phyloP scores from a whole-genome alignment of 2,797 vertebrate genomes.

The Sarcoramphus papa region DNA sequence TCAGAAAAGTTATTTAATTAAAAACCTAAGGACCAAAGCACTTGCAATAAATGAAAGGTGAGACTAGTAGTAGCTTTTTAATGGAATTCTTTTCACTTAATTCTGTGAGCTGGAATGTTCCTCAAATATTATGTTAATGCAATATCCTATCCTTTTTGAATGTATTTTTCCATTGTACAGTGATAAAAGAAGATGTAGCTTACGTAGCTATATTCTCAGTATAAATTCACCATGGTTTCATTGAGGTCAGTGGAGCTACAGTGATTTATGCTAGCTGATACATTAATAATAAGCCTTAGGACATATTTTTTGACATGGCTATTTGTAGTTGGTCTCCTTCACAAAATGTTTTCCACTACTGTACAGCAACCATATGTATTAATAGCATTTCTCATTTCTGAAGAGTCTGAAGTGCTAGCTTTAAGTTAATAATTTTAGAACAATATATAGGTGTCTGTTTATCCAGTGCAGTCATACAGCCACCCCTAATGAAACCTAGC shows the following conservation, averaged over 20 bases:
- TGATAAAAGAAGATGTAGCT: not conserved
- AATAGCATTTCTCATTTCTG: not conserved
- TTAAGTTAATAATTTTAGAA: not conserved
- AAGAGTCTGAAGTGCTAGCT: not conserved
- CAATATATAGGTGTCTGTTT: not conserved
- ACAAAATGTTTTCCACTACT: not conserved
- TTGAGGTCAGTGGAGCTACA: conserved; percentile 43
- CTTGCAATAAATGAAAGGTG: not conserved
- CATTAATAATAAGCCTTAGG: conserved; percentile 51
- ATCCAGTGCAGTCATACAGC: not conserved
- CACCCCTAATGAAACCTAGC: not conserved
- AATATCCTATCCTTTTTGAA: not conserved
- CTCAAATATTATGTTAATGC: not conserved
- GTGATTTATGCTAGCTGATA: conserved; percentile 34
- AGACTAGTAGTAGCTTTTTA: not conserved
- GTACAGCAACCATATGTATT: not conserved
- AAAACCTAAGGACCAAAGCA: not conserved
- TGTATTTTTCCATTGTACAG: not conserved
- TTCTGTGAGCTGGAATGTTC: not conserved
- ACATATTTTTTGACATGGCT: conserved; percentile 31
- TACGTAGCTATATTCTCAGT: not conserved
- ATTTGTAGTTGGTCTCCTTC: conserved; percentile 29
- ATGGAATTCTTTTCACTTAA: not conserved
- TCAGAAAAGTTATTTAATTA: not conserved
- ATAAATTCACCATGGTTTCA: not conserved